Conservation (phyloP, 2,888 invertebrate genomes). For the Drosophila pseudotakahashii region DNA sequence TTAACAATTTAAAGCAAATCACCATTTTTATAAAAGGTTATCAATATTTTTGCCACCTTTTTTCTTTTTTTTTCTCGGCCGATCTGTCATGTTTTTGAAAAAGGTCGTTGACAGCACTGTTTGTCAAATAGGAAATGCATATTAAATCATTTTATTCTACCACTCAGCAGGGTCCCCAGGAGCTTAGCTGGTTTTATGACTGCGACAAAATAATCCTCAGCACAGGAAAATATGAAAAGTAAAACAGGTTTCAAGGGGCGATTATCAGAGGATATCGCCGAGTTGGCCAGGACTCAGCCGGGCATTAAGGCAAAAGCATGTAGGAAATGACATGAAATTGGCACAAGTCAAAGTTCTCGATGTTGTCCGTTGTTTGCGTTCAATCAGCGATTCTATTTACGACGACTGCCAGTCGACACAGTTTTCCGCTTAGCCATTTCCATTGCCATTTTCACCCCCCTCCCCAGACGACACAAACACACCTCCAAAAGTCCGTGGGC, state of each 20-base stretch:
- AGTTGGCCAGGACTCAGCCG: background rate
- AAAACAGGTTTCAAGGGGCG: background rate
- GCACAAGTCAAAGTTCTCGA: constrained; percentile 6
- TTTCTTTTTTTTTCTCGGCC: background rate
- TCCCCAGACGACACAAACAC: background rate
- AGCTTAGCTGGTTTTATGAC: constrained; percentile 4
- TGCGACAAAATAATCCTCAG: background rate
- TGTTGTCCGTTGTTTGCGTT: background rate
- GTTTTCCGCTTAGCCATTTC: constrained; percentile 2
- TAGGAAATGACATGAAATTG: background rate
- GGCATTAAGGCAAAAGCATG: background rate
- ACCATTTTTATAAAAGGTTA: background rate
- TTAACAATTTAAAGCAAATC: background rate
- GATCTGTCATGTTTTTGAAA: constrained; percentile 2
- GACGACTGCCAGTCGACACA: background rate
- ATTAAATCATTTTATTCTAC: constrained; percentile 1
- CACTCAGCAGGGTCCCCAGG: background rate
- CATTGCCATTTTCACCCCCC: background rate
- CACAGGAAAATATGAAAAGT: background rate
- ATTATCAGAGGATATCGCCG: background rate
- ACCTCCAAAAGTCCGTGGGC: background rate
- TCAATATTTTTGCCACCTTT: background rate
- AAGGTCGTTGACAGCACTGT: background rate
- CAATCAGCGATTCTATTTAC: constrained; percentile 5
- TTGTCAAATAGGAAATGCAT: background rate